A percentile compares a stretch with the other conserved stretches of the same genome.
These are phyloP conservation scores for Aphaenogaster rudis DNA, from an alignment of 1,140 invertebrate species.

Conservation along the genomic window DNA sequence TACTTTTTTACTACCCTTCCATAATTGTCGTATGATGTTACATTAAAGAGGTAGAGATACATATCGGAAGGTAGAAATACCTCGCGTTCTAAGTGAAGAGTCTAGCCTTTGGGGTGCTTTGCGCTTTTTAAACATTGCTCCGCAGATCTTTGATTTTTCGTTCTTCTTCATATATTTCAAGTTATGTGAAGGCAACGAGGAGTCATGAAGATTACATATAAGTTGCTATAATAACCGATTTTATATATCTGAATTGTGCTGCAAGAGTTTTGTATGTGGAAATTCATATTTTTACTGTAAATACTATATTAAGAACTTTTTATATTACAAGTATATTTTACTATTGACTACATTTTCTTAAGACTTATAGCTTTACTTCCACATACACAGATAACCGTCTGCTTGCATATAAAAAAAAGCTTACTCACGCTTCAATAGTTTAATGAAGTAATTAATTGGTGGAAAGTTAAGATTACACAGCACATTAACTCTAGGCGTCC, in stretches of 20 bases:
- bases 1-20: constrained; percentile 83
- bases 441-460: constrained; percentile 66
- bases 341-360: background rate
- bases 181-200: constrained; percentile 25
- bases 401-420: constrained; percentile 70
- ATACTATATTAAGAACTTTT: constrained; percentile 2
- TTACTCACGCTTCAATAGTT: constrained; percentile 70
- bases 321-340: background rate
- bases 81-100: constrained; percentile 59
- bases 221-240: constrained; percentile 44
- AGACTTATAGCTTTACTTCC: constrained; percentile 47
- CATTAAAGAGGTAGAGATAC: constrained; percentile 80
- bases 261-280: constrained; percentile 62
- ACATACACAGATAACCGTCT: constrained; percentile 61
- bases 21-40: constrained; percentile 78
- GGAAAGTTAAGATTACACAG: constrained; percentile 58
- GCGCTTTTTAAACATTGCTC: constrained; percentile 52
- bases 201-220: constrained; percentile 45
- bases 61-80: constrained; percentile 57
- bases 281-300: constrained; percentile 51
- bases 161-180: constrained; percentile 41
- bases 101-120: constrained; percentile 66
- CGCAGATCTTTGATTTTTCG: constrained; percentile 50
- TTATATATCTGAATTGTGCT: constrained; percentile 55
- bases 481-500: constrained; percentile 71